Evolutionary conservation across 1,140 invertebrate genomes (phyloP), one percentile per base, ranked within the genome.

Genomic region (Dinothrombium tinctorium): DNA sequence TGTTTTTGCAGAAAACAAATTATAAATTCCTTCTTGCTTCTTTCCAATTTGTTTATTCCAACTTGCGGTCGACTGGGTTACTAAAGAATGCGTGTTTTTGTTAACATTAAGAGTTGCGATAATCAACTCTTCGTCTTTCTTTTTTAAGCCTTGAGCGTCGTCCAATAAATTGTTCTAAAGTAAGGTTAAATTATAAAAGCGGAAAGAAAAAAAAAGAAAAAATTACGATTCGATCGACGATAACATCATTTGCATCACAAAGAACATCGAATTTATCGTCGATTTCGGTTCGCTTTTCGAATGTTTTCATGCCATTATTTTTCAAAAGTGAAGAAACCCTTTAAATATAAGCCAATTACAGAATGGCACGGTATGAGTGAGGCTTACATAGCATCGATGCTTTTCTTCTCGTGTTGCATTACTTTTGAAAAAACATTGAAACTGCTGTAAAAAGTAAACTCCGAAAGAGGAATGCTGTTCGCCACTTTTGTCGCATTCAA

Each of bases 171-270:
- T 57, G 41, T 36, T 36, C 33, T 36, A 22, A 7, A 33, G 20
- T 11, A 33, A 36, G n/a, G n/a, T n/a, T n/a, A n/a, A n/a, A n/a
- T n/a, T n/a, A n/a, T n/a, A 21, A 9, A 8, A 36, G n/a, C n/a
- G 6, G 17, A 8, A 21, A 21, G 7, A 3, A 21, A 36, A 21
- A 21, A 21, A 36, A 9, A 21, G 19, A 21, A 36, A 21, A 21
- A n/a, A 35, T 68, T 52, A 75, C 75, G 25, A 77, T 71, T 54
- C 69, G 64, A 53, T 84, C 79, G n/a, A 81, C 56, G n/a, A 82
- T 63, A 21, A 67, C 61, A 57, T 83, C 78, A 60, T 81, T 82
- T 9, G 68, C 67, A 51, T 80, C 76, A 22, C 71, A 57, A 8
- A 82, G 48, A 29, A 76, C 56, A 48, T 81, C 76, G 51, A 74